Evolutionary conservation across 1,140 invertebrate species (phyloP).

Genomic region (Conus ventricosus): DNA sequence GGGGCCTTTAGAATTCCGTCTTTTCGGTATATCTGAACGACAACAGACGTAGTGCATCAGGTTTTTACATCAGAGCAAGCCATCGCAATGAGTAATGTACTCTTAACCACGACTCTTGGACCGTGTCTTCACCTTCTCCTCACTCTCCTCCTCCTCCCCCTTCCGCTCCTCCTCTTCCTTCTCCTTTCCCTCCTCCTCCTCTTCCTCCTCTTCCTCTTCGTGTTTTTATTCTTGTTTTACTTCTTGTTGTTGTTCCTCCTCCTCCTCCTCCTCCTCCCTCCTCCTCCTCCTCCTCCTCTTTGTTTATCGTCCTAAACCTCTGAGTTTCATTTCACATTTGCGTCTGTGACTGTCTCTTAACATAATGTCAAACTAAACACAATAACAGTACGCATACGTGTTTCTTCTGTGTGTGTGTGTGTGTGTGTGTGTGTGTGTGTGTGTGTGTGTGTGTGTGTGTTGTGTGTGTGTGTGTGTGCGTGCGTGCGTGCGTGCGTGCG

Average conservation of each 20-base stretch:
- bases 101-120: too few species aligned
- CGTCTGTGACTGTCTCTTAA: neutral
- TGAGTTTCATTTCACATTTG: neutral
- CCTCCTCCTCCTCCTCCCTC: slow-evolving; percentile 19
- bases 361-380: neutral
- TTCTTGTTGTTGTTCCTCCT: slow-evolving; percentile 14
- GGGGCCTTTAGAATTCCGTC: too few species aligned
- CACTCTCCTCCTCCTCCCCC: neutral
- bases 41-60: too few species aligned
- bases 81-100: too few species aligned
- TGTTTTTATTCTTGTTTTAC: too few species aligned
- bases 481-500: too few species aligned
- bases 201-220: slow-evolving; percentile 20
- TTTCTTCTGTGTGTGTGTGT: neutral
- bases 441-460: too few species aligned
- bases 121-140: neutral
- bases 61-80: too few species aligned
- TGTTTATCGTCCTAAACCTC: neutral
- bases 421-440: slow-evolving; percentile 5
- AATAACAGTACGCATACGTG: neutral
- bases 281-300: slow-evolving; percentile 22
- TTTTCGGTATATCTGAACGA: too few species aligned
- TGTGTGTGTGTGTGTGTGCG: too few species aligned
- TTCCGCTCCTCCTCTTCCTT: neutral
- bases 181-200: slow-evolving; percentile 44